Conservation (phyloP, 2,888 invertebrate species). For the Plebejus argus region DNA sequence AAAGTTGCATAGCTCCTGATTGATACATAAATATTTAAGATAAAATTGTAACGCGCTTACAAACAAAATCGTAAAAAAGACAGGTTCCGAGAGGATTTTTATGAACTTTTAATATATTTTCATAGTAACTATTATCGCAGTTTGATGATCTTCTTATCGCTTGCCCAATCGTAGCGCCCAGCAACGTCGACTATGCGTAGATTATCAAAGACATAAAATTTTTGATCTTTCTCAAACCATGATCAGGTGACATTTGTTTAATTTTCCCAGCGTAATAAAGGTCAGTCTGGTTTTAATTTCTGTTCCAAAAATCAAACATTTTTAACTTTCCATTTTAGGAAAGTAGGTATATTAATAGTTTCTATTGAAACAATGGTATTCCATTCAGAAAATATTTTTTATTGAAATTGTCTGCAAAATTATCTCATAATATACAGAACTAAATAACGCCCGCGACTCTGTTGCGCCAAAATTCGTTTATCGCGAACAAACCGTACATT, state of each 20-base stretch:
- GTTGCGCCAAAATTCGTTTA: too few species aligned
- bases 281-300: neutral
- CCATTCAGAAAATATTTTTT: too few species aligned
- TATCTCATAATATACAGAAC: too few species aligned
- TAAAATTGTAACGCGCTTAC: slow-evolving; percentile 19
- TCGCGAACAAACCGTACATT: too few species aligned
- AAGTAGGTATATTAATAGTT: too few species aligned
- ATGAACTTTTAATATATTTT: slow-evolving; percentile 23
- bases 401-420: too few species aligned
- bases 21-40: slow-evolving; percentile 19
- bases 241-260: neutral
- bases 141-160: slow-evolving; percentile 21
- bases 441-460: too few species aligned
- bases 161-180: slow-evolving; percentile 20
- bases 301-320: neutral
- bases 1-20: slow-evolving; percentile 5
- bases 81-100: neutral
- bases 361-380: too few species aligned
- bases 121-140: slow-evolving; percentile 1
- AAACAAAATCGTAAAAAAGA: slow-evolving; percentile 15
- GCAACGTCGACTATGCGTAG: neutral
- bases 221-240: slow-evolving; percentile 3
- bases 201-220: slow-evolving; percentile 6
- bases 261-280: neutral
- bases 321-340: too few species aligned